A percentile compares a stretch with the other conserved stretches of the same genome.
These are phyloP conservation scores for Geotrupes spiniger DNA, from an alignment of 2,888 invertebrate genomes.

Conservation along the genomic window DNA sequence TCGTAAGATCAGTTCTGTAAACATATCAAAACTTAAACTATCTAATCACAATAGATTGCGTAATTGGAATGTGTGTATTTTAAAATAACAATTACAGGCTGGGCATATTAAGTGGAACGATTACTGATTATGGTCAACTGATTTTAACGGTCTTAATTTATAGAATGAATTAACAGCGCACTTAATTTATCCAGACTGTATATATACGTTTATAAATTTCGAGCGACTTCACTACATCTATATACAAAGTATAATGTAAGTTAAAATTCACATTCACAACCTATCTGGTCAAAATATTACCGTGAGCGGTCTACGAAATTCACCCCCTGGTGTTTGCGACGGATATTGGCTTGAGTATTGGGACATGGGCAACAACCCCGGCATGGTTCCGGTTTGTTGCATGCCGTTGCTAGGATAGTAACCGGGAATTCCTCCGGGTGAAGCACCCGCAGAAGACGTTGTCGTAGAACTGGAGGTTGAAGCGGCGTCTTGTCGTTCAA, in stretches of 20 bases:
- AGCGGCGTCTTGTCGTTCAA: slow-evolving; percentile 48
- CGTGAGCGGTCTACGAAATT: slow-evolving; percentile 71
- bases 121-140: too few species aligned
- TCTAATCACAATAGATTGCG: too few species aligned
- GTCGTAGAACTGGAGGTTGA: slow-evolving; percentile 57
- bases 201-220: slow-evolving; percentile 13
- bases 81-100: too few species aligned
- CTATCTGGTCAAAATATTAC: slow-evolving; percentile 81
- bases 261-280: slow-evolving; percentile 39
- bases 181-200: background rate
- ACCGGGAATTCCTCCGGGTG: slow-evolving; percentile 57
- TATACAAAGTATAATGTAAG: background rate
- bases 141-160: too few species aligned
- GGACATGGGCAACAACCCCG: slow-evolving; percentile 59
- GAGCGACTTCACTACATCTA: background rate
- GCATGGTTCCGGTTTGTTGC: slow-evolving; percentile 46
- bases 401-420: slow-evolving; percentile 56
- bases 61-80: too few species aligned
- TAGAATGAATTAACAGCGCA: too few species aligned
- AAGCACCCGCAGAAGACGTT: slow-evolving; percentile 63
- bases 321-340: slow-evolving; percentile 59
- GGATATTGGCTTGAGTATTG: slow-evolving; percentile 61
- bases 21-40: too few species aligned
- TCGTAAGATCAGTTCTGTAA: too few species aligned
- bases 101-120: too few species aligned